Evolutionary conservation across 2,888 invertebrate species (phyloP), one percentile per base, ranked within the genome.

Genomic region (Noctua pronuba): DNA sequence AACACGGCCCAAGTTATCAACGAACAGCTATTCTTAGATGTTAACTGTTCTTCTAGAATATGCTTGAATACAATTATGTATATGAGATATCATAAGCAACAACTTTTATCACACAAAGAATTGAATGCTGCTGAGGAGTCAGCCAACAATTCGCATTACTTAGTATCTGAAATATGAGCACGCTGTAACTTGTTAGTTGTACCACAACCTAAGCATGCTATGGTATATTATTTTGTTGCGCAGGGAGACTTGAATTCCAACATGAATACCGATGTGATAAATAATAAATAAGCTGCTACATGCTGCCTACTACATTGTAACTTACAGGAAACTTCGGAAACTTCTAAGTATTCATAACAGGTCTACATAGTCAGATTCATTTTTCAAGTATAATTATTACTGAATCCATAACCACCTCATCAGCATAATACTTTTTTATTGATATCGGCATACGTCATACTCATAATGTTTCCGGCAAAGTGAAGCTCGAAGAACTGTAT

Each of bases 1-100:
- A 87, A 80, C 86, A 91, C 90, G 92, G 91, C 85, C 86, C 91
- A 92, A 94, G 93, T 89, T 88, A 92, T 84, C 87, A 92, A 92
- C 91, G 89, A 86, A 88, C 85, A 88, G 79, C 86, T 83, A 83
- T 76, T 85, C 68, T 80, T 75, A 75, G 21, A 68, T 28, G 62
- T 38, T 10, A 77, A 74, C 58, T 70, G 52, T 67, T 72, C 58
- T 72, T 72, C 70, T 38, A 72, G 46, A 83, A 60, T 72, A 66
- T 73, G 10, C 71, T 31, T 49, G 72, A 28, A 62, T 66, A 31
- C 35, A 73, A 52, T 70, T 35, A 55, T 38, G 38, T 38, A 35
- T 55, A 60, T 65, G 21, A 52, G 10, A 28, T 65, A 11, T 31
- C 13, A 52, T 60, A 68, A n/a, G 24, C 18, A 44, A 31, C 8